These are phyloP conservation scores for Bombus pascuorum DNA, from an alignment of 1,140 invertebrate genomes.

Conservation along the genomic window DNA sequence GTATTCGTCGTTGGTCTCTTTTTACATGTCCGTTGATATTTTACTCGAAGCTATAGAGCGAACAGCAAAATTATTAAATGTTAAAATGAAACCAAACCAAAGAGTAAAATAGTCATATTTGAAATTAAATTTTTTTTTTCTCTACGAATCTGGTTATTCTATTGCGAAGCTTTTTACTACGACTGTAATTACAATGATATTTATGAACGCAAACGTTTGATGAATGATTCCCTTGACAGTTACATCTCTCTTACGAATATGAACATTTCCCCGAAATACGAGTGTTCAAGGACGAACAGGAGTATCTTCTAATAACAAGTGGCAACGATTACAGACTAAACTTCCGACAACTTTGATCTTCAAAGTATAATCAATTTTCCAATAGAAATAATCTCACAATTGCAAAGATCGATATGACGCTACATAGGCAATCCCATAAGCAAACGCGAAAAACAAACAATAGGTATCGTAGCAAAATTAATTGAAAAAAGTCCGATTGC, in stretches of 20 bases:
- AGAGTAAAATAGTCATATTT: neutral
- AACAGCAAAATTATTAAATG: too few relatives aligned
- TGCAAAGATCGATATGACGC: too few relatives aligned
- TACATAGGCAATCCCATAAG: too few relatives aligned
- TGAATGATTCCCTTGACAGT: neutral
- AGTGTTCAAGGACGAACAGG: too few relatives aligned
- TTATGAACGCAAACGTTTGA: neutral
- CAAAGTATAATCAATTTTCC: neutral
- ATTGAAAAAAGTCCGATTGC: too few relatives aligned
- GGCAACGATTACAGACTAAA: neutral
- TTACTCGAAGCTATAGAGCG: too few relatives aligned
- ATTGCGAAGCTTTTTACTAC: neutral
- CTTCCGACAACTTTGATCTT: neutral
- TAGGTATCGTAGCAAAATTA: too few relatives aligned
- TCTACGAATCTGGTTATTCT: neutral
- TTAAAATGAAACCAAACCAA: too few relatives aligned
- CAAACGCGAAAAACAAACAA: too few relatives aligned
- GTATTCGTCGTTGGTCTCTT: neutral
- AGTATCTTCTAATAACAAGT: too few relatives aligned
- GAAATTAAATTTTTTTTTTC: neutral
- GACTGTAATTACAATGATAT: neutral
- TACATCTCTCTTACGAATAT: neutral
- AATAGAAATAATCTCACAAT: neutral
- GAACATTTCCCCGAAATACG: neutral
- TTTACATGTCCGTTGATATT: too few relatives aligned